Evolutionary conservation across 2,888 invertebrate species (phyloP), one percentile per base, ranked within the genome.

Genomic region (Craniophora ligustri): DNA sequence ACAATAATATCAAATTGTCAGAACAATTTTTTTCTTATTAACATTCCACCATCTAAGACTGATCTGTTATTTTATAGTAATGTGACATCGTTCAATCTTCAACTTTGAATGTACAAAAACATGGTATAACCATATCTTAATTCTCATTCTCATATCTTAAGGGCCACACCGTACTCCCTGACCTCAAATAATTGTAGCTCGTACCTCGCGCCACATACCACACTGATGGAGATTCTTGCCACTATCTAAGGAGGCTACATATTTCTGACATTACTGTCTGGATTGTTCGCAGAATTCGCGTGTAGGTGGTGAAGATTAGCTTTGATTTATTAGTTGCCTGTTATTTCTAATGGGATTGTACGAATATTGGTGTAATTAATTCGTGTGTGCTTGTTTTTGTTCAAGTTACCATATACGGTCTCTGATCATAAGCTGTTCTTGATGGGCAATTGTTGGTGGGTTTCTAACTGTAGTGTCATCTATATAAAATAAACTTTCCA

Each of bases 171-270:
- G 38, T 56, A 71, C 60, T 68, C 69, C 47, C 67, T 75, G 82
- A 79, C 81, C 79, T 76, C 70, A 71, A 74, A 71, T 79, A 72
- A 74, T 72, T 78, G 62, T 66, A 58, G 63, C 50, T 36, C 34
- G 47, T 48, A 60, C 60, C 57, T 55, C 58, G 72, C 54, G 55
- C 49, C 59, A 64, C 45, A 63, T 68, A 57, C 69, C 53, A 26
- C 40, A 44, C 13, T 49, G 34, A 62, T 59, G 67, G 67, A 62
- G 54, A 70, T 62, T 64, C 60, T 67, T 56, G 55, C 34, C 53
- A 50, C 34, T 14, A 32, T 41, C 36, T 51, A 47, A 51, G 53
- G 47, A 69, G 69, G 73, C 39, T 55, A 66, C 50, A 57, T 48
- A 55, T 51, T 66, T 69, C 47, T 54, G 50, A 50, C 44, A 54